A percentile compares a stretch with the other conserved stretches of the same genome.
phyloP scores from a whole-genome alignment of 1,140 invertebrate genomes.

The Whitmania pigra region DNA sequence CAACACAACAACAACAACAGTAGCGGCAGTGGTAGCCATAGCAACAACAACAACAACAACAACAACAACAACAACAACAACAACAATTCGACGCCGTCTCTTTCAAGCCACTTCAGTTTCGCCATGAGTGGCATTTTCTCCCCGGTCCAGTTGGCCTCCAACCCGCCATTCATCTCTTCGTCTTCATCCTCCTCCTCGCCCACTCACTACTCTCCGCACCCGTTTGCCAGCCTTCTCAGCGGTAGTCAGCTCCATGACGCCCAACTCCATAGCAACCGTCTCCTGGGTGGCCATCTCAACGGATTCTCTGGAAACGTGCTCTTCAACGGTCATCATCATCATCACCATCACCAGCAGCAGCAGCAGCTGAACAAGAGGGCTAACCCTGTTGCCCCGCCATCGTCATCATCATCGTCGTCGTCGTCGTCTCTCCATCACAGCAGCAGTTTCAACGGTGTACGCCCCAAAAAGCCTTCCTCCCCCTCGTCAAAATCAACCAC shows the following conservation, averaged over 20 bases:
- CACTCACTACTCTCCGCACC: background rate
- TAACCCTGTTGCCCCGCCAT: background rate
- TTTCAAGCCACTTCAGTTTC: background rate
- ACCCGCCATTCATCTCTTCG: background rate
- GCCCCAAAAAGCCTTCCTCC: background rate
- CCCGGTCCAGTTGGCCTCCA: background rate
- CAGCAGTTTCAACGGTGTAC: constrained; percentile 3
- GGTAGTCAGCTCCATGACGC: no score
- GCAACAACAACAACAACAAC: background rate
- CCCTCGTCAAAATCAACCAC: background rate
- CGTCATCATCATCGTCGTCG: background rate
- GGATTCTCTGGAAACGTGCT: background rate
- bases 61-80: constrained; percentile 5
- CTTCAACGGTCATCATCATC: background rate
- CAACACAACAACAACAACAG: constrained; percentile 8
- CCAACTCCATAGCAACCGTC: no score
- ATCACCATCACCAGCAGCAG: background rate
- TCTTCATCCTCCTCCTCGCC: background rate
- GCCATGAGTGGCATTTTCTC: background rate
- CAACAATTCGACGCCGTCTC: background rate
- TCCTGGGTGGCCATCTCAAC: background rate
- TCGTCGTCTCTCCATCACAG: constrained; percentile 7
- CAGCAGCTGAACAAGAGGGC: background rate
- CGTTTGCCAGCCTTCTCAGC: no score
- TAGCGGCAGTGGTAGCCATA: background rate